Conservation (phyloP, 2,888 invertebrate genomes). For the Ramazzottius varieornatus region DNA sequence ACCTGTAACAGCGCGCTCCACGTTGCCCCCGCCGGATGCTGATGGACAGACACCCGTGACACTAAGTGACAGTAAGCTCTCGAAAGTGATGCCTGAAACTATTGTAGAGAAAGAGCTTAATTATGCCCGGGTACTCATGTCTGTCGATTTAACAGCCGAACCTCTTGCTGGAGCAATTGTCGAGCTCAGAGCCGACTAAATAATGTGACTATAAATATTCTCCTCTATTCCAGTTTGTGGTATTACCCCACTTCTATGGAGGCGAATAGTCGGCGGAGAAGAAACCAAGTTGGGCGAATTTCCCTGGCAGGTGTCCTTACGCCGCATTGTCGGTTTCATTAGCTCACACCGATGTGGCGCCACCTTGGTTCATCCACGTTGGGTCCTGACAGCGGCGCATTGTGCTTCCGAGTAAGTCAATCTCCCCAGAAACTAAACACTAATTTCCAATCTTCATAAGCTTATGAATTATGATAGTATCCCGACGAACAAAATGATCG, state of each 20-base stretch:
- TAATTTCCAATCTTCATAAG: background rate
- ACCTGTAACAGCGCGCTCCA: background rate
- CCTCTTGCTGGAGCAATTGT: too few species aligned
- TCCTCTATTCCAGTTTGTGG: background rate
- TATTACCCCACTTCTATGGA: background rate
- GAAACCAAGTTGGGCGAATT: constrained; percentile 80
- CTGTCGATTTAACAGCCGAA: too few species aligned
- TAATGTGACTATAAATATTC: background rate
- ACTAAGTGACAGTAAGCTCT: background rate
- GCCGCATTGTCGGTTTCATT: background rate
- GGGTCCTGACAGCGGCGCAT: constrained; percentile 77
- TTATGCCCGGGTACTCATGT: too few species aligned
- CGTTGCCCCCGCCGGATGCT: background rate
- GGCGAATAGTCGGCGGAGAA: constrained; percentile 58
- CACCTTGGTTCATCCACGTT: constrained; percentile 59
- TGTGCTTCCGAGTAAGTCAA: constrained; percentile 47
- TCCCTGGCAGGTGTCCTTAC: constrained; percentile 49
- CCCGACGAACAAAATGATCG: constrained; percentile 6
- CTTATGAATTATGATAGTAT: constrained; percentile 3
- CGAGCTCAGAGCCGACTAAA: too few species aligned
- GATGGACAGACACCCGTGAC: background rate
- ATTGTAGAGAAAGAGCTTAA: too few species aligned
- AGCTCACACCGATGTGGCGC: constrained; percentile 66
- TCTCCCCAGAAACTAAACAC: background rate
- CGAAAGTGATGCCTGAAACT: background rate